Evolutionary conservation across 2,797 vertebrate species (phyloP).

Genomic region (Tokudaia muenninki): DNA sequence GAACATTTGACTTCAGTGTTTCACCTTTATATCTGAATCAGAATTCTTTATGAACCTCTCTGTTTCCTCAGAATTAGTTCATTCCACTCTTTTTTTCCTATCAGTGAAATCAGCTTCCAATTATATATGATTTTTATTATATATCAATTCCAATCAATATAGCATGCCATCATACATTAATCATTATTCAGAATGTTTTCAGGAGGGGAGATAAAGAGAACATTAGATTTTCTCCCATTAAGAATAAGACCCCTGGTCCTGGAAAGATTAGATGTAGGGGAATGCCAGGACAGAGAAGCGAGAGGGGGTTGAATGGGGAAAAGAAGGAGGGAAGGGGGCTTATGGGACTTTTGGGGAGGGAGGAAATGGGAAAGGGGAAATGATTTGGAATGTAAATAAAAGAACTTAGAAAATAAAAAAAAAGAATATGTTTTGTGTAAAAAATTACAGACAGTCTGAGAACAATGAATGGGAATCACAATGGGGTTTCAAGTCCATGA

Average conservation of each 20-base stretch:
- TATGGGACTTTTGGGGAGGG: no score
- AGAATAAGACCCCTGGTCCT: not conserved
- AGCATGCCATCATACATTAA: not conserved
- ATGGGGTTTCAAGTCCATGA: not conserved
- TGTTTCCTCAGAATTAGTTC: not conserved
- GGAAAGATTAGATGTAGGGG: no score
- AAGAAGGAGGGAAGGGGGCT: no score
- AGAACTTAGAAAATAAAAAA: no score
- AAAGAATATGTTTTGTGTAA: not conserved
- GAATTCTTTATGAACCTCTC: not conserved
- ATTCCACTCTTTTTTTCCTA: not conserved
- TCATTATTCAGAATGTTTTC: not conserved
- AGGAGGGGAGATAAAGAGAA: not conserved
- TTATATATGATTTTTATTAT: not conserved
- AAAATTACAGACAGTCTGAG: not conserved
- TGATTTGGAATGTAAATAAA: no score
- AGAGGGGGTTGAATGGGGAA: no score
- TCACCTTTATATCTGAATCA: not conserved
- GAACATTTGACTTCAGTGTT: not conserved
- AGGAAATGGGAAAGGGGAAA: no score
- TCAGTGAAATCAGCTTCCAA: not conserved
- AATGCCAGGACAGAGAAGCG: no score
- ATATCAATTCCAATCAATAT: not conserved
- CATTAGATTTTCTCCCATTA: conserved; percentile 23
- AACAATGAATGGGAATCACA: not conserved